phyloP scores from a whole-genome alignment of 2,888 invertebrate species.

The Trachelus tabidus region DNA sequence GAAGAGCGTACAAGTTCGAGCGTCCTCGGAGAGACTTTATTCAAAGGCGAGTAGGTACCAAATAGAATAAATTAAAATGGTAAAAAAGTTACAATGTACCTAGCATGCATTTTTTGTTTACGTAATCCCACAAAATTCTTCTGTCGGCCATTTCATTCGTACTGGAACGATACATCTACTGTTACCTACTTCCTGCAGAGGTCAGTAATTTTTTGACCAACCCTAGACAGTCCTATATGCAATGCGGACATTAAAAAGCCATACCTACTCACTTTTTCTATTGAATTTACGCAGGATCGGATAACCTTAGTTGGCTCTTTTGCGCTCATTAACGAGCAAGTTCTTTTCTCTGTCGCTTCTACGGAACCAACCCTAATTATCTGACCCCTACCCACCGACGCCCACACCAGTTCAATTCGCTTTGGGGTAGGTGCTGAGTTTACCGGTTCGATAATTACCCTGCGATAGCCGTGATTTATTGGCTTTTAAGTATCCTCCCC shows the following conservation, averaged over 20 bases:
- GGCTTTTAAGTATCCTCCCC: neutral
- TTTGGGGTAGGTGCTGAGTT: neutral
- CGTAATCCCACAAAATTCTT: neutral
- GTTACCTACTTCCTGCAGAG: neutral
- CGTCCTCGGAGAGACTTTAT: neutral
- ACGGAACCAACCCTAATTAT: neutral
- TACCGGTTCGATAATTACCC: constrained; percentile 1
- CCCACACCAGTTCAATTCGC: neutral
- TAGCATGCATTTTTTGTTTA: neutral
- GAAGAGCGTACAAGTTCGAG: neutral
- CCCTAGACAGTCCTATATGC: neutral
- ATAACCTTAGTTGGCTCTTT: neutral
- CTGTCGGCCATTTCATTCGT: neutral
- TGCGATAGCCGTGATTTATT: constrained; percentile 3
- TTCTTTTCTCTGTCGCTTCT: neutral
- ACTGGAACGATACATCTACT: neutral
- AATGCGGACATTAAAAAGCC: neutral
- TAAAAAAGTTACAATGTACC: neutral
- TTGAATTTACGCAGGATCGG: neutral
- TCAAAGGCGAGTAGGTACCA: neutral
- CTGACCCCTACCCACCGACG: neutral
- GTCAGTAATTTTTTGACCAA: neutral
- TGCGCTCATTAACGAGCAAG: neutral
- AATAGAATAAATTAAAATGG: neutral
- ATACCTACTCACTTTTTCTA: neutral